Conservation (phyloP, 2,888 invertebrate genomes). For the Mythimna impura region DNA sequence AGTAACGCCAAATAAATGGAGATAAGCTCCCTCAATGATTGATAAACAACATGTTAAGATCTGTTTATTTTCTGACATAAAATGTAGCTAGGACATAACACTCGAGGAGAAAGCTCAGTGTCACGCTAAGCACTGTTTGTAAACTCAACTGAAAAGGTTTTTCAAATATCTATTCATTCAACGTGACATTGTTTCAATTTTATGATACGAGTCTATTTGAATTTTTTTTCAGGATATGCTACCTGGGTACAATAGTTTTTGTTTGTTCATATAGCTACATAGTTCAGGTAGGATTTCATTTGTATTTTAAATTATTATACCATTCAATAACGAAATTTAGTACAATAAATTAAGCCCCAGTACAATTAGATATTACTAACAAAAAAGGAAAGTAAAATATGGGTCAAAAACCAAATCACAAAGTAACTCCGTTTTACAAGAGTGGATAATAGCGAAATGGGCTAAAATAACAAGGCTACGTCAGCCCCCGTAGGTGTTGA, state of each 20-base stretch:
- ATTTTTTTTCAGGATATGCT: background rate
- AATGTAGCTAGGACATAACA: conserved; percentile 4
- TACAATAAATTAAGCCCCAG: background rate
- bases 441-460: conserved; percentile 14
- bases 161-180: conserved; percentile 29
- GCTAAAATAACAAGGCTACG: conserved; percentile 24
- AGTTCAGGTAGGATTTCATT: background rate
- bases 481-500: conserved; percentile 49
- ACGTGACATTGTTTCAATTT: conserved; percentile 11
- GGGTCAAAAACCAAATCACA: background rate
- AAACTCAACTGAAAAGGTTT: conserved; percentile 35
- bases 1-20: conserved; percentile 18
- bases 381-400: background rate
- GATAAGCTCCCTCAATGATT: conserved; percentile 32
- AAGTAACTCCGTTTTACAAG: background rate
- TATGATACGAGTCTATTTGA: conserved; percentile 14
- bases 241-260: no score
- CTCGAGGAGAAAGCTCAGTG: conserved; percentile 6
- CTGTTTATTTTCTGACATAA: conserved; percentile 23
- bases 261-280: background rate
- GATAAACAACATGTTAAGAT: conserved; percentile 18
- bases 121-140: conserved; percentile 26
- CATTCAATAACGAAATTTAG: background rate
- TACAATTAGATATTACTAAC: background rate
- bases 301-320: background rate